Evolutionary conservation across 2,113 vertebrate genomes (phyloP), one percentile per base, ranked within the genome.

Genomic region (Hyla sarda): DNA sequence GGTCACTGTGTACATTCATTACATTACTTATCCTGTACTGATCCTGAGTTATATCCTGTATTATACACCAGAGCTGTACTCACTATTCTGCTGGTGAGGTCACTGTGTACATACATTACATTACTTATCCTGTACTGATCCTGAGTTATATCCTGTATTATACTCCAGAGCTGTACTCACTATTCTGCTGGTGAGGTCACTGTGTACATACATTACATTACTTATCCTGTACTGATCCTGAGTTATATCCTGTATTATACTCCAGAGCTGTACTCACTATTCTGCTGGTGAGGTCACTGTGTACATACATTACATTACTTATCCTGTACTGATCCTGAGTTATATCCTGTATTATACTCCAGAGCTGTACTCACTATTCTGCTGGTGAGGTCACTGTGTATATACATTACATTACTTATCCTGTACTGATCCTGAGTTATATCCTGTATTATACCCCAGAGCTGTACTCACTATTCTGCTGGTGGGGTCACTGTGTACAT

Each of bases 71-170:
- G 52, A 54, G 47, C 21, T 58, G 56, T 16, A n/a, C 56, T n/a
- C 56, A 28, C 62, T 67, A 67, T 67, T 67, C 62, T 67, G 62
- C 62, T 67, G 28, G 28, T 30, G 12, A 25, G n/a, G 25, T 30
- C 62, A 67, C 62, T 30, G 25, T 67, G 62, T 67, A 67, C 25
- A 67, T 67, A 62, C n/a, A n/a, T n/a, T n/a, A n/a, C n/a, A n/a
- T n/a, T n/a, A n/a, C n/a, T n/a, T n/a, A n/a, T n/a, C n/a, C n/a
- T n/a, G n/a, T 45, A 45, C 41, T 45, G 41, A 45, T 45, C 41
- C 47, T 12, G 11, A 48, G 47, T 13, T 48, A 6, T 10, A 48
- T 48, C 8, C 47, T 48, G 47, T 48, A 48, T 48, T 48, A 48
- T 48, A 10, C 47, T 12, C 47, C 47, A 48, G 47, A 48, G 47